These are phyloP conservation scores for Psittacus erithacus DNA, from an alignment of 2,113 vertebrate species.

Conservation along the genomic window DNA sequence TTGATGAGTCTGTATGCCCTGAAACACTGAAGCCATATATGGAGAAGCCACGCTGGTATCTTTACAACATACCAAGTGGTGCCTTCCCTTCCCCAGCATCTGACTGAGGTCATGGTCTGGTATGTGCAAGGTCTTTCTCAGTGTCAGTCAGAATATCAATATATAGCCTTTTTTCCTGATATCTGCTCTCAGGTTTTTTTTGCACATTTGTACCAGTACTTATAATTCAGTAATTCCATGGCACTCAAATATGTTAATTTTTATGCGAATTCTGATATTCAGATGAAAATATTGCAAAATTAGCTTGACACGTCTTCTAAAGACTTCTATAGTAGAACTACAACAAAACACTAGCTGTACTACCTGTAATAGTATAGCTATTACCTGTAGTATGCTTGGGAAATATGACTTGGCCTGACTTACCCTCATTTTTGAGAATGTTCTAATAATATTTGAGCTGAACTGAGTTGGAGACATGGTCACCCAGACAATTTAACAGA, in stretches of 20 bases:
- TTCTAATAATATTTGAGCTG: neutral
- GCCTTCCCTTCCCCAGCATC: neutral
- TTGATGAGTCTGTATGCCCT: neutral
- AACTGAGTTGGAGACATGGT: neutral
- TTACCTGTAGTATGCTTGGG: neutral
- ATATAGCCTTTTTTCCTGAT: neutral
- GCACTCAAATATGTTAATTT: neutral
- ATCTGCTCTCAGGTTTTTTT: neutral
- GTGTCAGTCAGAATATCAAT: neutral
- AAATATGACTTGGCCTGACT: neutral
- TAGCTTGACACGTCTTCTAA: neutral
- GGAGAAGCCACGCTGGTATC: neutral
- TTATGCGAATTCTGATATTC: neutral
- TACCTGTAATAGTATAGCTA: neutral
- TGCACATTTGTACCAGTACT: neutral
- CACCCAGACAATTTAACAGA: conserved; percentile 23
- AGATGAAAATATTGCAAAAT: neutral
- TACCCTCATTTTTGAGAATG: neutral
- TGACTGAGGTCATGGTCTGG: neutral
- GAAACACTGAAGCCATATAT: neutral
- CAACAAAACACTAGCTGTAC: neutral
- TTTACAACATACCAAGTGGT: neutral
- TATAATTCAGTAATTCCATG: neutral
- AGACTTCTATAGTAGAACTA: neutral
- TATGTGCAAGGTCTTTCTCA: neutral